Conservation (phyloP, 2,888 invertebrate species). For the Theretra japonica region DNA sequence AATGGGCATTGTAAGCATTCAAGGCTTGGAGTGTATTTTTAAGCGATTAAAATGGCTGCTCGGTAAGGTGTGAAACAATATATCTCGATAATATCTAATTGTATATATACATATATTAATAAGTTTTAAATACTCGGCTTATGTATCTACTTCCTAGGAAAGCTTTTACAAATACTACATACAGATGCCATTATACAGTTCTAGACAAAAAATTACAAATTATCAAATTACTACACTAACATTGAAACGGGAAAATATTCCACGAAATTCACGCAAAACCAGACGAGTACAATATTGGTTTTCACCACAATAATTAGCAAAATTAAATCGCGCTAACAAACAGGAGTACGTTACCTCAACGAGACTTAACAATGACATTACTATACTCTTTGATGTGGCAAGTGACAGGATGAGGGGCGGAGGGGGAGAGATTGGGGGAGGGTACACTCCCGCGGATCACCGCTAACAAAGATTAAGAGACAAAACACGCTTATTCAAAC, state of each 20-base stretch:
- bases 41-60: not conserved
- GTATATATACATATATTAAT: too few relatives aligned
- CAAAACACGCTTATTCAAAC: conserved; percentile 76
- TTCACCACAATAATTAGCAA: not conserved
- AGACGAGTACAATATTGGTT: not conserved
- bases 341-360: conserved; percentile 12
- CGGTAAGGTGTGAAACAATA: too few relatives aligned
- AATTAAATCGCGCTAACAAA: conserved; percentile 15
- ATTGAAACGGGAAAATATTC: too few relatives aligned
- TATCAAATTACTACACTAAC: too few relatives aligned
- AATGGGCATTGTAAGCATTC: conserved; percentile 5
- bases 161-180: too few relatives aligned
- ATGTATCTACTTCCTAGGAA: too few relatives aligned
- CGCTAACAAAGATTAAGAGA: conserved; percentile 75
- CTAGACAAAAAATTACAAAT: too few relatives aligned
- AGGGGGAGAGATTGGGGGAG: conserved; percentile 36
- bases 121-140: too few relatives aligned
- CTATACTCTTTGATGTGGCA: conserved; percentile 69
- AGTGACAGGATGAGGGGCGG: conserved; percentile 55
- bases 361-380: conserved; percentile 54
- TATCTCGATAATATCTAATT: too few relatives aligned
- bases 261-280: not conserved
- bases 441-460: conserved; percentile 55
- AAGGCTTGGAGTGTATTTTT: not conserved
- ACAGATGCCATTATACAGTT: too few relatives aligned